Evolutionary conservation across 2,113 vertebrate species (phyloP), one percentile per base, ranked within the genome.

Genomic region (Otis tarda): DNA sequence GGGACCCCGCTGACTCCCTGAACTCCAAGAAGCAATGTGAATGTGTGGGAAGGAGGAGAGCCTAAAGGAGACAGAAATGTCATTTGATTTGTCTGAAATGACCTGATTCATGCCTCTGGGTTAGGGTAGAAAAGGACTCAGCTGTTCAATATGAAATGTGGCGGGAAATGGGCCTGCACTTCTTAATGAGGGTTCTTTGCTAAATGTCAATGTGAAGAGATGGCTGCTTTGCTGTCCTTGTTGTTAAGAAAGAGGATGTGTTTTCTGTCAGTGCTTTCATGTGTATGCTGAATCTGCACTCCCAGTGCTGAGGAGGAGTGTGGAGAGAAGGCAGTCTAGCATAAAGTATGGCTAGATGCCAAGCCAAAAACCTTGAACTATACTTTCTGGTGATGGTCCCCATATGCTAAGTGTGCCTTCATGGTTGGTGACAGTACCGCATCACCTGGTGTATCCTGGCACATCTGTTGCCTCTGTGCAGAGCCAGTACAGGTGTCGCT

Each of bases 181-280:
- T 92, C 45, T 69, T 83, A 92, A 67, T 2, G 4, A 86, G 24
- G 7, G 16, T 83, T 53, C 35, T 85, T 80, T 50, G 45, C 56
- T 83, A 53, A 45, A 43, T 10, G 2, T 74, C 33, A 45, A n/a
- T 74, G 27, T 83, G 73, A 74, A 55, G 37, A 88, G 30, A 19
- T 5, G 7, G 18, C 12, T 80, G 78, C 68, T 75, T 85, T 41
- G 11, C 57, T 87, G 27, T 73, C 39, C 27, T 83, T 79, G 39
- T 47, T 69, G 43, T 67, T 71, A 78, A 69, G 52, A n/a, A 24
- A 35, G 8, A 24, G n/a, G 24, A 89, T 65, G 20, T 67, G 43
- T 90, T 89, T 90, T 61, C 27, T 49, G 76, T 91, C 50, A 80
- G 31, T 74, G 52, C 55, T 86, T 90, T 93, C 55, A 33, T 60